These are phyloP conservation scores for Drosophila bipectinata DNA, from an alignment of 1,140 invertebrate species.

Conservation along the genomic window DNA sequence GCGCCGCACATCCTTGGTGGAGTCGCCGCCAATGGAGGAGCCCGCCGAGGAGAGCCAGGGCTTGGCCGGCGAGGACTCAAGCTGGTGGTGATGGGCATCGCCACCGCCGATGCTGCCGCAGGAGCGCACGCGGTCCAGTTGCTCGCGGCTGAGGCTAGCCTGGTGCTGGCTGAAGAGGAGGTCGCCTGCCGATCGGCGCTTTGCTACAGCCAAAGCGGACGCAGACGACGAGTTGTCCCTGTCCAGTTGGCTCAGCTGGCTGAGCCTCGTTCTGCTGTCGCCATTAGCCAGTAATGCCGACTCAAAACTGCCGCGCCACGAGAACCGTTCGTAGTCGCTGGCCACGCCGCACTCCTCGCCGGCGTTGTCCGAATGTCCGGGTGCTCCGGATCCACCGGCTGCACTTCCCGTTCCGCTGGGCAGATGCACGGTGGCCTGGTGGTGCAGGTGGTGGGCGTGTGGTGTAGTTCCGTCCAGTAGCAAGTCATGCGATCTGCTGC, in stretches of 20 bases:
- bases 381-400: slow-evolving; percentile 14
- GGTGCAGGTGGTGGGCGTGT: slow-evolving; percentile 46
- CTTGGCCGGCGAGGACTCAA: slow-evolving; percentile 84
- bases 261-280: slow-evolving; percentile 91
- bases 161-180: slow-evolving; percentile 90
- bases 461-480: slow-evolving; percentile 84
- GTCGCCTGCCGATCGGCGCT: slow-evolving; percentile 91
- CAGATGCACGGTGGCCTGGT: slow-evolving; percentile 83
- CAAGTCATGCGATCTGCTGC: slow-evolving; percentile 92
- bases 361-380: slow-evolving; percentile 83
- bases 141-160: slow-evolving; percentile 90
- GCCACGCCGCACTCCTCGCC: slow-evolving; percentile 89
- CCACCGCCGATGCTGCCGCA: slow-evolving; percentile 92
- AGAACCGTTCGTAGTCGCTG: slow-evolving; percentile 94
- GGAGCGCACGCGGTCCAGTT: slow-evolving; percentile 90
- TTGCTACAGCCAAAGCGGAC: slow-evolving; percentile 88
- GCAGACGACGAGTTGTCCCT: slow-evolving; percentile 88
- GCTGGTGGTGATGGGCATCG: slow-evolving; percentile 85
- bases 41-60: slow-evolving; percentile 84
- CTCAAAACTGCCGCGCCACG: slow-evolving; percentile 95
- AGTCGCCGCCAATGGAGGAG: slow-evolving; percentile 62
- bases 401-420: slow-evolving; percentile 58
- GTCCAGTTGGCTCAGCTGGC: slow-evolving; percentile 86
- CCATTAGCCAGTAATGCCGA: slow-evolving; percentile 92
- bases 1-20: slow-evolving; percentile 83